Evolutionary conservation across 2,113 vertebrate genomes (phyloP), one percentile per base, ranked within the genome.

Genomic region (Danionella cerebrum): DNA sequence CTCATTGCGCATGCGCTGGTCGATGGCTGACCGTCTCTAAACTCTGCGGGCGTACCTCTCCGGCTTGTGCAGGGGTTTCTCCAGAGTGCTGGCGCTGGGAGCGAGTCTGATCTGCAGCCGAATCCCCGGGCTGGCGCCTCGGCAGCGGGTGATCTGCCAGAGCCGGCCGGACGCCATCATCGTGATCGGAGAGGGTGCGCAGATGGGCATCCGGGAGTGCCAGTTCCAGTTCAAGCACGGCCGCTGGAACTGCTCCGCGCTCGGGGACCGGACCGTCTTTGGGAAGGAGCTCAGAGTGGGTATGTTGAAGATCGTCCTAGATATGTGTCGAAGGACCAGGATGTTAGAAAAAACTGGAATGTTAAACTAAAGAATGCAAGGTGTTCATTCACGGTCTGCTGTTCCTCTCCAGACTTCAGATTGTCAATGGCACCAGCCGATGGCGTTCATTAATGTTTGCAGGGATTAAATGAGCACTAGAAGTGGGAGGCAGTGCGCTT

Each of bases 271-370:
- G 79, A 98, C 96, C 0, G 93, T 96, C 88, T 98, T 99, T 82
- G 96, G 96, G 74, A 97, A 96, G 90, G 96, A 99, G 90, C 91
- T 99, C 85, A 97, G 95, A 98, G 95, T 98, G 91, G 96, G 96
- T 99, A 96, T 58, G 96, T 98, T 86, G 82, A 84, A 53, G 76
- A 71, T 84, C 80, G 83, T 79, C 79, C 82, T 71, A 80, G 8
- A 27, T 6, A 71, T 70, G 81, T 82, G 74, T 74, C 67, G 79
- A 68, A 65, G 38, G 52, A 5, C 25, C 7, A n/a, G 6, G 1
- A 9, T 10, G 11, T 11, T 9, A 19, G 21, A 5, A 11, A 44
- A 19, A 18, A 31, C 3, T 4, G 7, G 7, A 31, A 31, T n/a
- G n/a, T n/a, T n/a, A n/a, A n/a, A n/a, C n/a, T n/a, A n/a, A n/a